phyloP scores from a whole-genome alignment of 2,797 vertebrate genomes.

The Chaenodraco wilsoni region DNA sequence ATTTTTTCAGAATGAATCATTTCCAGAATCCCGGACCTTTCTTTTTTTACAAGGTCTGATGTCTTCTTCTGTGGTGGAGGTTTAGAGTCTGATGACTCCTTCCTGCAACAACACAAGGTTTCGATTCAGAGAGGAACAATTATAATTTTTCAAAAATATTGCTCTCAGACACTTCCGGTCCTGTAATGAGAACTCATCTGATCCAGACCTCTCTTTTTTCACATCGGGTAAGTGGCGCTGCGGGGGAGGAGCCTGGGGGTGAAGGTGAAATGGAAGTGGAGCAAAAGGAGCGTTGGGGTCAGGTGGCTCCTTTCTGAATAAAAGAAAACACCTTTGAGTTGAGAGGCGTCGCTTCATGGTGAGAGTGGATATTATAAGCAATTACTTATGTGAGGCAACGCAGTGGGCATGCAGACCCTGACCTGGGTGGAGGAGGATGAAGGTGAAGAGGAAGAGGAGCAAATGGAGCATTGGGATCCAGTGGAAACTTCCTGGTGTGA shows the following conservation, averaged over 20 bases:
- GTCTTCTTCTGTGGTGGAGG: conserved; percentile 67
- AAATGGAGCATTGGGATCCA: conserved; percentile 76
- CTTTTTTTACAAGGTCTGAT: conserved; percentile 75
- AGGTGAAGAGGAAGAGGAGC: conserved; percentile 80
- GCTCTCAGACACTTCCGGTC: background rate
- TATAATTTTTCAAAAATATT: conserved; percentile 18
- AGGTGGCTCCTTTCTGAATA: conserved; percentile 81
- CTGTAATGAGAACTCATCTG: conserved; percentile 34
- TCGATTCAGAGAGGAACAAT: conserved; percentile 42
- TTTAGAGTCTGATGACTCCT: conserved; percentile 76
- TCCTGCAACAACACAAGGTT: conserved; percentile 73
- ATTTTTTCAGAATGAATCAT: conserved; percentile 16
- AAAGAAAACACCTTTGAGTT: conserved; percentile 39
- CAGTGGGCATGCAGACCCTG: conserved; percentile 58
- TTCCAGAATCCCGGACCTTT: conserved; percentile 76
- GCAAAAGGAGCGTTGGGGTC: conserved; percentile 80
- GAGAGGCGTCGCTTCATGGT: conserved; percentile 23
- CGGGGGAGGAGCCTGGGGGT: conserved; percentile 69
- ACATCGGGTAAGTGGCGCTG: conserved; percentile 75
- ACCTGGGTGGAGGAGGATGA: conserved; percentile 82
- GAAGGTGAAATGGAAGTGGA: conserved; percentile 81
- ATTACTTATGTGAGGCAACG: conserved; percentile 9
- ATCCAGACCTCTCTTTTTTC: conserved; percentile 81
- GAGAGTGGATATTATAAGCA: conserved; percentile 2
- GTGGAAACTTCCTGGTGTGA: conserved; percentile 73